These are phyloP conservation scores for Protophormia terraenovae DNA, from an alignment of 2,888 invertebrate genomes.

Conservation along the genomic window DNA sequence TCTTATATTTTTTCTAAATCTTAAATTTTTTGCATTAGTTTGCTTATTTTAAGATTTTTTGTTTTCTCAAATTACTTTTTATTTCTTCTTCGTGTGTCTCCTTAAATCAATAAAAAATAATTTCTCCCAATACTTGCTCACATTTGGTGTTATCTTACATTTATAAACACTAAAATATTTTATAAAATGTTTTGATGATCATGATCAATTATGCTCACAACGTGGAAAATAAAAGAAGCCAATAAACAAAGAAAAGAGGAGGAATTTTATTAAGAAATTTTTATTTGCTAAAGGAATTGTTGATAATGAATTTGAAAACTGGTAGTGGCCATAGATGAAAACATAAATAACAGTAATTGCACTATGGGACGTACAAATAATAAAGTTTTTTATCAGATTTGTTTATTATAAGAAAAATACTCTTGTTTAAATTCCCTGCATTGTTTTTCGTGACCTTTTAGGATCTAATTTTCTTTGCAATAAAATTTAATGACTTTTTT, in stretches of 20 bases:
- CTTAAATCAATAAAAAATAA: background rate
- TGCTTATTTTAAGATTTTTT: no score
- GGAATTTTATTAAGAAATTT: background rate
- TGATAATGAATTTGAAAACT: slow-evolving; percentile 19
- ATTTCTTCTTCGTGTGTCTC: background rate
- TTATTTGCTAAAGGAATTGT: slow-evolving; percentile 4
- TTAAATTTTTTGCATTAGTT: no score
- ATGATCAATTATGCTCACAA: slow-evolving; percentile 29
- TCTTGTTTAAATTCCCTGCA: no score
- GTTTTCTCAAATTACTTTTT: background rate
- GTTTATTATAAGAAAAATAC: no score
- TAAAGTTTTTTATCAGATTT: no score
- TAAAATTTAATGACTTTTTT: no score
- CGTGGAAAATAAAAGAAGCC: slow-evolving; percentile 23
- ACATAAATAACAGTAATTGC: slow-evolving; percentile 28
- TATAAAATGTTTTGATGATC: background rate
- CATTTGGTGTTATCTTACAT: background rate
- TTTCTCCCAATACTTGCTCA: background rate
- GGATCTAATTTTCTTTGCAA: no score
- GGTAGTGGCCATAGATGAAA: background rate
- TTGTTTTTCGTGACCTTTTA: no score
- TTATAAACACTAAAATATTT: background rate
- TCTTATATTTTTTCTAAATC: no score
- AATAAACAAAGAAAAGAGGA: slow-evolving; percentile 1
- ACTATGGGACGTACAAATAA: background rate